Evolutionary conservation across 64 coral and sea anemone genomes (phyloP).

Genomic region (Exaiptasia diaphana): DNA sequence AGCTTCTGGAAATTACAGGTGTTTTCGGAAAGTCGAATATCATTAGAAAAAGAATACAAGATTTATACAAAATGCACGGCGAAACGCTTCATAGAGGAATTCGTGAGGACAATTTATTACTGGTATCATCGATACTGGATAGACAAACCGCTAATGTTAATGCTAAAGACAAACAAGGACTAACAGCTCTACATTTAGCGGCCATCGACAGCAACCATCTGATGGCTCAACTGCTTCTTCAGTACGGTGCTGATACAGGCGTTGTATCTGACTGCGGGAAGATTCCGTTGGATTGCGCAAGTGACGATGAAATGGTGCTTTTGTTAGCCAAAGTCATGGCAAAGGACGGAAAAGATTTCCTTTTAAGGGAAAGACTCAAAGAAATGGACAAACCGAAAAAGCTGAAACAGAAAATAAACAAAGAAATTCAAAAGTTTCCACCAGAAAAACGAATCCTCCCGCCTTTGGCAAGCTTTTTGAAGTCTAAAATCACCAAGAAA

Average conservation of each 20-base stretch:
- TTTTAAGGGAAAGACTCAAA: conserved; percentile 59
- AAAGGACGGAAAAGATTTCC: conserved; percentile 44
- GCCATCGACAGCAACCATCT: conserved; percentile 33
- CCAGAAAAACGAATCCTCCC: conserved; percentile 10
- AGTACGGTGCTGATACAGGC: conserved; percentile 54
- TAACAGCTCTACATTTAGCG: conserved; percentile 58
- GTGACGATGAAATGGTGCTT: conserved; percentile 53
- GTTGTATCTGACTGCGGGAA: conserved; percentile 10
- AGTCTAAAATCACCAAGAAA: too few species aligned
- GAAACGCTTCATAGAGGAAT: conserved; percentile 39
- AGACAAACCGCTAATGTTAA: conserved; percentile 44
- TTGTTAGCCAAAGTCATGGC: conserved; percentile 70
- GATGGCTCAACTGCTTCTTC: conserved; percentile 64
- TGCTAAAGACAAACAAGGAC: conserved; percentile 55
- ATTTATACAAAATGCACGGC: too few species aligned
- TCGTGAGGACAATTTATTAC: conserved; percentile 58
- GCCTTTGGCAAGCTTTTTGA: conserved; percentile 28
- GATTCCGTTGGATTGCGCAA: conserved; percentile 61
- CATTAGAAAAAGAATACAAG: too few species aligned
- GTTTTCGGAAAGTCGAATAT: too few species aligned
- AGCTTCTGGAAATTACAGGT: too few species aligned
- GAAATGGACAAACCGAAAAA: conserved; percentile 47
- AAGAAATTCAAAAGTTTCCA: conserved; percentile 3
- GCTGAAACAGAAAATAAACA: conserved; percentile 41
- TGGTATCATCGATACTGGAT: conserved; percentile 49